Conservation (phyloP, 2,797 vertebrate species). For the Labeo calbasu region DNA sequence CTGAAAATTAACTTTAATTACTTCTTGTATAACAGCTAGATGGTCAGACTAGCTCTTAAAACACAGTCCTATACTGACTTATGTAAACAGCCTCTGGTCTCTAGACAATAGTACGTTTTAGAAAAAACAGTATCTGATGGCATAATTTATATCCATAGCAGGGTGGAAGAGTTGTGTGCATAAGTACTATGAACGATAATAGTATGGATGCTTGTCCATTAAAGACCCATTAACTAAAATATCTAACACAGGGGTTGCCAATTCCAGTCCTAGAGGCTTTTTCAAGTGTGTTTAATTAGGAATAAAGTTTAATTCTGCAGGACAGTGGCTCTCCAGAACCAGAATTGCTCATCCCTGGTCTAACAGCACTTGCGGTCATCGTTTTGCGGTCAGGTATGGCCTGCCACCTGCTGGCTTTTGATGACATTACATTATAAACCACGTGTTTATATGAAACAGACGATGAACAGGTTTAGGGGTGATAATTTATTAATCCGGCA, state of each 20-base stretch:
- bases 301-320: neutral
- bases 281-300: neutral
- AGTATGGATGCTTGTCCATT: neutral
- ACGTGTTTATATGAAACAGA: neutral
- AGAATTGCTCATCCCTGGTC: neutral
- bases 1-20: neutral
- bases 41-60: neutral
- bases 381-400: neutral
- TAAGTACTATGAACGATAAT: neutral
- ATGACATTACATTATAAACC: slow-evolving; percentile 8
- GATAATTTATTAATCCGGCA: neutral
- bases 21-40: neutral
- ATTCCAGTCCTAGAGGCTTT: neutral
- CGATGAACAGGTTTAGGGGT: neutral
- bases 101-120: neutral
- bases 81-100: neutral
- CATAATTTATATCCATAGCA: neutral
- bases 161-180: neutral
- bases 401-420: slow-evolving; percentile 28
- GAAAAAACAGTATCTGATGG: neutral
- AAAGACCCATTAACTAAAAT: neutral
- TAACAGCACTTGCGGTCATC: neutral
- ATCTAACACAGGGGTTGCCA: neutral
- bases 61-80: neutral
- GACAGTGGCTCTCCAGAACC: neutral